A percentile compares a stretch with the other conserved stretches of the same genome.
Conservation (phyloP, 2,113 vertebrate genomes). For the Nothoprocta perdicaria region DNA sequence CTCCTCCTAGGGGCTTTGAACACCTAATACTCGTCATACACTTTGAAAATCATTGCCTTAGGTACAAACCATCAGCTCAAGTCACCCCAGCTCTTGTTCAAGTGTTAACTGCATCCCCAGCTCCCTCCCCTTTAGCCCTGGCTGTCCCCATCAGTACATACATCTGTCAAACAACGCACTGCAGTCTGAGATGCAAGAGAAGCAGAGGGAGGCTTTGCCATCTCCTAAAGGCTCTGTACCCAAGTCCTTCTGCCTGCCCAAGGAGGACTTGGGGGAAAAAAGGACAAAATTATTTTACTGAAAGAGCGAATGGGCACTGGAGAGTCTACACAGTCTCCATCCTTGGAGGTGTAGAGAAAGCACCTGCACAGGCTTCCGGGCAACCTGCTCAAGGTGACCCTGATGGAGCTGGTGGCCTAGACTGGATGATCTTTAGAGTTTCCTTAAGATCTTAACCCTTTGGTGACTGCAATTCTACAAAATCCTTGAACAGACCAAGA, state of each 20-base stretch:
- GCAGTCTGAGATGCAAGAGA: neutral
- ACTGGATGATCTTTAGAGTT: neutral
- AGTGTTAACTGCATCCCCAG: fast-evolving
- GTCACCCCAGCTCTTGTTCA: neutral
- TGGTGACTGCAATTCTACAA: neutral
- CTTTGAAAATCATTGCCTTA: neutral
- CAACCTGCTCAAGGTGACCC: neutral
- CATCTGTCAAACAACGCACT: fast-evolving
- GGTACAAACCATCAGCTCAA: neutral
- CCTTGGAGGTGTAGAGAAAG: too few relatives aligned
- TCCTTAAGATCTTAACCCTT: neutral
- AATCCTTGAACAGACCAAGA: fast-evolving
- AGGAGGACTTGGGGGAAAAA: fast-evolving
- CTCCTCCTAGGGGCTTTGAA: neutral
- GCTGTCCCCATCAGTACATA: fast-evolving
- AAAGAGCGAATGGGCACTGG: too few relatives aligned
- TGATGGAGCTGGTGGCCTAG: neutral
- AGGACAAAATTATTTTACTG: too few relatives aligned
- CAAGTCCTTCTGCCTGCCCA: fast-evolving
- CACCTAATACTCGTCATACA: neutral
- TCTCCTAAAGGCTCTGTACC: fast-evolving
- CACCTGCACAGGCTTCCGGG: neutral
- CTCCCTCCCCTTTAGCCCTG: neutral
- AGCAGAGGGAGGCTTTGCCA: fast-evolving
- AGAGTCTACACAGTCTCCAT: neutral